These are phyloP conservation scores for Paratrypauchen microcephalus DNA, from an alignment of 2,797 vertebrate species.

Conservation along the genomic window DNA sequence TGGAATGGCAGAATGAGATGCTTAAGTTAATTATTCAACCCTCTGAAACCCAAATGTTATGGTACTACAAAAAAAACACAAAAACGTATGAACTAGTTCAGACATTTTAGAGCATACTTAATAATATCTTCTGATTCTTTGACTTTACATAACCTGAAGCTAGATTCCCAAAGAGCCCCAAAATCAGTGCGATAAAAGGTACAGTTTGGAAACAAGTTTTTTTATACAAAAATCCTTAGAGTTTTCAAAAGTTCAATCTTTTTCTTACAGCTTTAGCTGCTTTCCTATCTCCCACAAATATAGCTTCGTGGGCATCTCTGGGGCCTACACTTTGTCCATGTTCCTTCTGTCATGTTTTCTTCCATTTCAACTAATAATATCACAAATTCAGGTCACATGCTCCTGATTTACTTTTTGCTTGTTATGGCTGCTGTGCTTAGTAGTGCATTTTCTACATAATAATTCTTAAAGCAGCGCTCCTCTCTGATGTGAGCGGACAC, in stretches of 20 bases:
- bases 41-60: too few relatives aligned
- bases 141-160: neutral
- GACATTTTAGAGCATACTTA: too few relatives aligned
- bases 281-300: neutral
- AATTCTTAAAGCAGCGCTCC: slow-evolving; percentile 60
- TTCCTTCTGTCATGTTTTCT: slow-evolving; percentile 28
- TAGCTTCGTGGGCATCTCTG: slow-evolving; percentile 7
- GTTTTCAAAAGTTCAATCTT: neutral
- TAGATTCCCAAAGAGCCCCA: neutral
- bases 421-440: slow-evolving; percentile 41
- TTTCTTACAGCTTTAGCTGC: neutral
- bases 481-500: slow-evolving; percentile 25
- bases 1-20: too few relatives aligned
- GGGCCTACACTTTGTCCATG: neutral
- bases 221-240: slow-evolving; percentile 1
- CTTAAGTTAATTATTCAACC: too few relatives aligned
- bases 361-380: slow-evolving; percentile 28
- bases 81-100: too few relatives aligned
- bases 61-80: too few relatives aligned
- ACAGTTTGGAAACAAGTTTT: neutral
- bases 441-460: slow-evolving; percentile 41
- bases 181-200: neutral
- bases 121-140: neutral
- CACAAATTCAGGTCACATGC: neutral
- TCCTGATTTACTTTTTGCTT: slow-evolving; percentile 26